Evolutionary conservation across 2,113 vertebrate genomes (phyloP).

Genomic region (Equus przewalskii): DNA sequence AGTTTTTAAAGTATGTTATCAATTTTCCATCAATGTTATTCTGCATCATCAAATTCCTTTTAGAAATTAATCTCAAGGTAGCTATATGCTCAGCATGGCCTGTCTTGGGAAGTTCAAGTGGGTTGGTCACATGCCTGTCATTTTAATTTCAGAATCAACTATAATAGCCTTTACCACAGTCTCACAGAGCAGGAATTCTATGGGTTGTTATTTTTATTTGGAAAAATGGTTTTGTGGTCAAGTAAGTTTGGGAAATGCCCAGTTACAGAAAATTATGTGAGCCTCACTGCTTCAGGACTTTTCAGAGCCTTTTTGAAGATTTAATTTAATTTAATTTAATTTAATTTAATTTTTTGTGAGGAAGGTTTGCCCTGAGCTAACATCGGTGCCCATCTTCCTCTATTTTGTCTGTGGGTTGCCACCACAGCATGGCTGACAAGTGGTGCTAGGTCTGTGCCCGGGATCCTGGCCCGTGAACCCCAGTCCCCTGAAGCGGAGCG

Average conservation of each 20-base stretch:
- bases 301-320: neutral
- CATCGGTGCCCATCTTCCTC: no score
- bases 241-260: conserved; percentile 45
- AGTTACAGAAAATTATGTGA: neutral
- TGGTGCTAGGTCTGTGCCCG: no score
- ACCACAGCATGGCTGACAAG: no score
- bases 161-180: conserved; percentile 1
- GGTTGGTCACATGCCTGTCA: neutral
- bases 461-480: no score
- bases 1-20: neutral
- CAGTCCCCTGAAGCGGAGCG: no score
- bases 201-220: conserved; percentile 35
- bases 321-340: no score
- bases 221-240: conserved; percentile 35
- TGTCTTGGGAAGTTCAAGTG: neutral
- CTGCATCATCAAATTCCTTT: neutral
- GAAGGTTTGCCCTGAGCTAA: no score
- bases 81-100: neutral
- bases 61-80: neutral
- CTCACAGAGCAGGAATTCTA: conserved; percentile 6
- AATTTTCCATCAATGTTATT: conserved; percentile 27
- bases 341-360: no score
- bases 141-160: conserved; percentile 33
- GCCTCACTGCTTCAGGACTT: neutral
- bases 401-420: no score